Evolutionary conservation across 2,113 vertebrate genomes (phyloP).

Genomic region (Indri indri): DNA sequence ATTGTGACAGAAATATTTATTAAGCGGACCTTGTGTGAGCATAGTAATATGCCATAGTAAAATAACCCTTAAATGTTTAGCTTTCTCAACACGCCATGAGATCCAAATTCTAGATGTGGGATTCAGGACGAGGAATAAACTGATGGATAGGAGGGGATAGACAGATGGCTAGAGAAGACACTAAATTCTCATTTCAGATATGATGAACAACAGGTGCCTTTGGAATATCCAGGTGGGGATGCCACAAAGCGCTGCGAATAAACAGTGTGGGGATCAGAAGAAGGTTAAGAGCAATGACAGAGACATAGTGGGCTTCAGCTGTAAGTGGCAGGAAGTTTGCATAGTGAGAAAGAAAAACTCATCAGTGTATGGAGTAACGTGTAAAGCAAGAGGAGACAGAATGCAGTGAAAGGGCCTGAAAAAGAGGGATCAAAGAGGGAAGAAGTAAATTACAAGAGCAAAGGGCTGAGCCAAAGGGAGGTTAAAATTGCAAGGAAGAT

Average conservation of each 20-base stretch:
- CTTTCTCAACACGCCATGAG: not conserved
- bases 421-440: not conserved
- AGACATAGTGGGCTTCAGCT: not conserved
- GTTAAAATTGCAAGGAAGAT: conserved; percentile 20
- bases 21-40: not conserved
- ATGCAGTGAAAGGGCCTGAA: not conserved
- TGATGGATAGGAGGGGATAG: not conserved
- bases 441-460: not conserved
- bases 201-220: not conserved
- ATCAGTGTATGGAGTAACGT: not conserved
- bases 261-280: not conserved
- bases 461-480: not conserved
- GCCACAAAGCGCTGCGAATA: not conserved
- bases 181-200: not conserved
- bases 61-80: not conserved
- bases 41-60: not conserved
- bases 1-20: not conserved
- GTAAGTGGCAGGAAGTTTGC: not conserved
- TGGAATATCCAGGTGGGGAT: not conserved
- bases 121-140: not conserved
- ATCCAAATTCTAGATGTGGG: not conserved
- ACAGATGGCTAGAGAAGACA: not conserved
- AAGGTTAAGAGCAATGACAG: not conserved
- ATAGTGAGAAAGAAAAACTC: not conserved
- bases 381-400: not conserved